Evolutionary conservation across 2,888 invertebrate genomes (phyloP).

Genomic region (Tupiocoris notatus): DNA sequence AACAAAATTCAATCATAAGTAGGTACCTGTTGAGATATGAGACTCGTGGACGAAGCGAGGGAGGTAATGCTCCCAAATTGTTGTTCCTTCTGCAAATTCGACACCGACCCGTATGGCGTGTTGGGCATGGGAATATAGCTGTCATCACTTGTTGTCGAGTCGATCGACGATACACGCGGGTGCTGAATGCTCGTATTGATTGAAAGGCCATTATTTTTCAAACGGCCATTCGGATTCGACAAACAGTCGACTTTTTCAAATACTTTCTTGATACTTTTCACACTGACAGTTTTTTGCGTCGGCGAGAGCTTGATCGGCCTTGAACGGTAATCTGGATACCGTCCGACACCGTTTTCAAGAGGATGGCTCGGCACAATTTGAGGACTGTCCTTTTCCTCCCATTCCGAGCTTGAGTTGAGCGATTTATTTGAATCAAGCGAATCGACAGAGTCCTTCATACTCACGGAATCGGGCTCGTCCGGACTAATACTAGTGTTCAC

Average conservation of each 20-base stretch:
- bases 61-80: conserved; percentile 62
- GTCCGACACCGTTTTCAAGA: conserved; percentile 13
- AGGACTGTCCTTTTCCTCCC: conserved; percentile 29
- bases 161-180: conserved; percentile 59
- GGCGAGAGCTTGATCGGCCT: conserved; percentile 16
- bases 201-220: conserved; percentile 29
- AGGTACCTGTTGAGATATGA: conserved; percentile 36
- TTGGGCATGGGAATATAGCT: conserved; percentile 52
- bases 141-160: conserved; percentile 59
- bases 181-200: conserved; percentile 51
- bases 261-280: conserved; percentile 62
- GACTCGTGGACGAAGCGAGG: conserved; percentile 59
- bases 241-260: conserved; percentile 57
- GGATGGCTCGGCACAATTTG: conserved; percentile 8
- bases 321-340: neutral
- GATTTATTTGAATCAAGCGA: conserved; percentile 35
- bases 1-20: no score
- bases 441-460: conserved; percentile 29
- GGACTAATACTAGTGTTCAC: conserved; percentile 17
- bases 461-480: conserved; percentile 27
- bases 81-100: conserved; percentile 54
- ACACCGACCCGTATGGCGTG: conserved; percentile 53
- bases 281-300: conserved; percentile 51
- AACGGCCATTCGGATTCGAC: conserved; percentile 41
- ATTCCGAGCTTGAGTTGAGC: conserved; percentile 16